Evolutionary conservation across 2,888 invertebrate species (phyloP), one percentile per base, ranked within the genome.

Genomic region (Microdon myrmicae): DNA sequence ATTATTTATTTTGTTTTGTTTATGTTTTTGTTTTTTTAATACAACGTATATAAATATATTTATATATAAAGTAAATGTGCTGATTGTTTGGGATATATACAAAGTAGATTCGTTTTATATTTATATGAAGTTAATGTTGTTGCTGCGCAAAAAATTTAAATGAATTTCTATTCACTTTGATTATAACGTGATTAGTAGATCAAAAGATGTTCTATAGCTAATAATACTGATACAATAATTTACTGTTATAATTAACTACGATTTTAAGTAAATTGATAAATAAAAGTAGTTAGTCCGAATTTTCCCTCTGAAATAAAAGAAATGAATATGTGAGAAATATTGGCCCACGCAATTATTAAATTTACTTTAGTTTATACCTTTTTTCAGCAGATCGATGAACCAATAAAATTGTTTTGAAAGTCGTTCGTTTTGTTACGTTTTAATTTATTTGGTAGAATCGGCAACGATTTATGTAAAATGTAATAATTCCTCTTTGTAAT

Each of bases 161-260:
- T 51, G 32, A 38, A 31, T 17, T 9, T 32, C 39, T 28, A 17
- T 45, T 35, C 22, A 22, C 41, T 31, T 41, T 39, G 17, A 25
- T 14, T 31, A 16, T 23, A 16, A 20, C 17, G 25, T 44, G 44
- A 19, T 54, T 41, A 41, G 45, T 39, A 53, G 44, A 53, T 56
- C 55, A 28, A 28, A 23, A 38, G 45, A 28, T 60, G 31, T 37
- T 47, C 58, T 61, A 61, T 48, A 49, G 43, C 64, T 64, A 64
- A 64, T 64, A 64, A 64, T 64, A 64, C 64, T 64, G 64, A 64
- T 64, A 47, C 37, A 64, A 64, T 47, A 45, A 9, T 53, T 34
- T 45, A 43, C 35, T 13, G 47, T 35, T 44, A 26, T 53, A 23
- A 51, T 41, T 39, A 44, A 28, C 28, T 39, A 44, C 49, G 41